phyloP scores from a whole-genome alignment of 1,140 invertebrate genomes.

The Drosophila nebulosa region DNA sequence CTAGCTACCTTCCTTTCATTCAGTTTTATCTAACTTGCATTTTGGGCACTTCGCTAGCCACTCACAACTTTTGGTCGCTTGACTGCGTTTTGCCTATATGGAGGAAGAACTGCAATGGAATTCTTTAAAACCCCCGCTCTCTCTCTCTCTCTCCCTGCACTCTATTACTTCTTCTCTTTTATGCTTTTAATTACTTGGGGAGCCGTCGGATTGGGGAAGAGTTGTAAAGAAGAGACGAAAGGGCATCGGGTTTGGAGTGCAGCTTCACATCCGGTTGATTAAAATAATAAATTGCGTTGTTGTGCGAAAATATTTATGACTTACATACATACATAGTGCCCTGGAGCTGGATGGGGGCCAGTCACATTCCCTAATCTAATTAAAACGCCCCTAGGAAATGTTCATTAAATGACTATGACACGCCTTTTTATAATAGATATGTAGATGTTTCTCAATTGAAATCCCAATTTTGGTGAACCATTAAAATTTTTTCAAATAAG shows the following conservation, averaged over 20 bases:
- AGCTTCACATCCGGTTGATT: constrained; percentile 64
- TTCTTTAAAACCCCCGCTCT: constrained; percentile 13
- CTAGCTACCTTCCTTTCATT: background rate
- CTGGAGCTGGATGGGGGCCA: background rate
- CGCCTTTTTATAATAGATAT: constrained; percentile 21
- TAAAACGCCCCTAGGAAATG: constrained; percentile 36
- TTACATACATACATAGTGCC: constrained; percentile 1
- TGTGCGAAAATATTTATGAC: constrained; percentile 71
- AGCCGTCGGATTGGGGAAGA: background rate
- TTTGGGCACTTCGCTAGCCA: constrained; percentile 23
- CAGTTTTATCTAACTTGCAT: constrained; percentile 50
- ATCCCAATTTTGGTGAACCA: constrained; percentile 36
- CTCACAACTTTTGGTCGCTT: constrained; percentile 20
- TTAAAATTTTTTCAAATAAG: constrained; percentile 25
- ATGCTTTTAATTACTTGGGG: constrained; percentile 53
- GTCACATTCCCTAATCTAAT: constrained; percentile 45
- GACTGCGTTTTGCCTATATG: constrained; percentile 23
- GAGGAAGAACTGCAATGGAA: constrained; percentile 24
- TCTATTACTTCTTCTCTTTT: constrained; percentile 15
- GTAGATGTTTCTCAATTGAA: constrained; percentile 18
- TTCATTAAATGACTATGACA: constrained; percentile 4
- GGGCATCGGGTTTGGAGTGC: constrained; percentile 22
- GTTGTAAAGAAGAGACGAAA: background rate
- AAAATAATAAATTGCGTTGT: constrained; percentile 66
- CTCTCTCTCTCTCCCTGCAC: background rate